Conservation (phyloP, 1,140 invertebrate genomes). For the Carposina sasakii region DNA sequence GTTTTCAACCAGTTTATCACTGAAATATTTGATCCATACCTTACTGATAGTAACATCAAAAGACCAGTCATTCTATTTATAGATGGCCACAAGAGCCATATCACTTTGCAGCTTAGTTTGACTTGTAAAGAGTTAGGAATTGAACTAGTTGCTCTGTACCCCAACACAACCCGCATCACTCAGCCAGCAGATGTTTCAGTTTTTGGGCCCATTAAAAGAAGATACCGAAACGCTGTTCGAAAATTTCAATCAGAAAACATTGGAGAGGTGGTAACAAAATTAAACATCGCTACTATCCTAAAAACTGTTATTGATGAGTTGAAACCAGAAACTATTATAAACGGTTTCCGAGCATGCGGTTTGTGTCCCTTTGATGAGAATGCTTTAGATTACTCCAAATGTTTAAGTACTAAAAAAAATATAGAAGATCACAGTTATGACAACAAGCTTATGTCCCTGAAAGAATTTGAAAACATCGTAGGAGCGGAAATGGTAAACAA, state of each 20-base stretch:
- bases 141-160: slow-evolving; percentile 9
- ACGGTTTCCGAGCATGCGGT: neutral
- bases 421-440: neutral
- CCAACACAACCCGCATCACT: slow-evolving; percentile 13
- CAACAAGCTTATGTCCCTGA: neutral
- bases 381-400: neutral
- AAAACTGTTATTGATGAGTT: neutral
- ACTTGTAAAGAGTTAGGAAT: slow-evolving; percentile 7
- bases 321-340: neutral
- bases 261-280: slow-evolving; percentile 10
- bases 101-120: slow-evolving; percentile 9
- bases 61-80: slow-evolving; percentile 13
- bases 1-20: slow-evolving; percentile 7
- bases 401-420: neutral
- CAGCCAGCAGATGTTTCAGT: too few species aligned
- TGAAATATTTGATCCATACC: slow-evolving; percentile 6
- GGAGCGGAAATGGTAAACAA: neutral
- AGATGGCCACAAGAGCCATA: slow-evolving; percentile 12
- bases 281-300: slow-evolving; percentile 11
- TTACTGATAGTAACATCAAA: slow-evolving; percentile 5
- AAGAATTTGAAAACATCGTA: neutral
- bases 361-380: neutral
- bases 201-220: slow-evolving; percentile 7
- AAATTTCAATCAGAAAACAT: slow-evolving; percentile 12
- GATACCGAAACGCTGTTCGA: slow-evolving; percentile 9